Conservation (phyloP, 35 echinoderm and acorn worm species). For the Nesometra sesokonis region DNA sequence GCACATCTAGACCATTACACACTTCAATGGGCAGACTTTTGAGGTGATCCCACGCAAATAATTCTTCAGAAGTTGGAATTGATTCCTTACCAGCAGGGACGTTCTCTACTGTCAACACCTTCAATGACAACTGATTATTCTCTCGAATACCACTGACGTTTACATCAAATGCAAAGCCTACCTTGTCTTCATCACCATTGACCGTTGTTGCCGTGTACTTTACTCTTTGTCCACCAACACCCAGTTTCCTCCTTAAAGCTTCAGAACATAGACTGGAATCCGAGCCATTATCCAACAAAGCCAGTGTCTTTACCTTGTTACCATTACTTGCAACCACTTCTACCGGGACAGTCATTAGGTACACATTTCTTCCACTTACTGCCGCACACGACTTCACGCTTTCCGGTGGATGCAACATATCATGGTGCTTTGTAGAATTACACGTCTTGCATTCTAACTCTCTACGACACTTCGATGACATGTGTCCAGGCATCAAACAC, state of each 20-base stretch:
- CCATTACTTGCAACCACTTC: slow-evolving; percentile 8
- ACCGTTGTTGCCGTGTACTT: neutral
- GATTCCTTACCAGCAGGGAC: neutral
- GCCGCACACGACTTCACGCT: neutral
- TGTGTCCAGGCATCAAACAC: slow-evolving; percentile 9
- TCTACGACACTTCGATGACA: neutral
- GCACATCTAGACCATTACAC: neutral
- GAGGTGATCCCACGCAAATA: slow-evolving; percentile 8
- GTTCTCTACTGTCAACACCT: neutral
- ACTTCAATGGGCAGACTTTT: neutral
- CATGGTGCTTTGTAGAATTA: neutral
- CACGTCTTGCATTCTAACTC: slow-evolving; percentile 18
- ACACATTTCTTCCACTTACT: neutral
- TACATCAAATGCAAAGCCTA: neutral
- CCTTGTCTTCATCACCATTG: neutral
- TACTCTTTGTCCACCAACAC: neutral
- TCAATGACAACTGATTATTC: neutral
- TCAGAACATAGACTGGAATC: neutral
- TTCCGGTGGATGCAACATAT: slow-evolving; percentile 13
- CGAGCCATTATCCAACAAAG: slow-evolving; percentile 19
- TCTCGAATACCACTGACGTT: neutral
- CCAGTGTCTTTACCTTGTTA: neutral
- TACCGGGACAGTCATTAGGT: neutral
- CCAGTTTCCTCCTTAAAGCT: slow-evolving; percentile 2
- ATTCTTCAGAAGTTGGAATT: slow-evolving; percentile 3